phyloP scores from a whole-genome alignment of 2,888 invertebrate species.

The Tortricodes alternella region DNA sequence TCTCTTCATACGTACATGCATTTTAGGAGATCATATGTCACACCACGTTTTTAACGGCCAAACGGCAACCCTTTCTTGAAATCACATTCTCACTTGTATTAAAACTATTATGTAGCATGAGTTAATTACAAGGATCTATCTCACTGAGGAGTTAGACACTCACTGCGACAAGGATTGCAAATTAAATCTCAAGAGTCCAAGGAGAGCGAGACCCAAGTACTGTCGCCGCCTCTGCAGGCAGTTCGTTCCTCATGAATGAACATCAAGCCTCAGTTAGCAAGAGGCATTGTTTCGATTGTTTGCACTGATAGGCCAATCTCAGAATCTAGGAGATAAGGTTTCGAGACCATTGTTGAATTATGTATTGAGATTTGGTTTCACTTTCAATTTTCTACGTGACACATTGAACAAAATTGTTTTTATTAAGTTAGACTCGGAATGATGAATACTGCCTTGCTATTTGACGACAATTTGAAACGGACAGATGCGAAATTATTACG shows the following conservation, averaged over 20 bases:
- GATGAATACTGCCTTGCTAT: too few species aligned
- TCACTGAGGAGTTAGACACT: conserved; percentile 34
- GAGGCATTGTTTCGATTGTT: conserved; percentile 54
- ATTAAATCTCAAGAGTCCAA: conserved; percentile 55
- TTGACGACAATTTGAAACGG: neutral
- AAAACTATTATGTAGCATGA: neutral
- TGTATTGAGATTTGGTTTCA: conserved; percentile 13
- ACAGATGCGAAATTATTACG: neutral
- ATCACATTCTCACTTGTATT: conserved; percentile 11
- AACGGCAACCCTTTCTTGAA: neutral
- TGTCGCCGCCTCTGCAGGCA: conserved; percentile 48
- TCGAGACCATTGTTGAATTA: conserved; percentile 16
- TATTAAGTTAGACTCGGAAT: too few species aligned
- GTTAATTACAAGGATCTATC: conserved; percentile 15
- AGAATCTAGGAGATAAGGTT: conserved; percentile 24
- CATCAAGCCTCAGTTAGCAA: conserved; percentile 41
- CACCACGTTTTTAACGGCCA: neutral
- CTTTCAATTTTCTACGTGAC: conserved; percentile 22
- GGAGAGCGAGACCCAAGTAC: conserved; percentile 54
- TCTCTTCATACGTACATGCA: conserved; percentile 25
- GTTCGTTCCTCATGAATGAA: conserved; percentile 64
- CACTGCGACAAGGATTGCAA: conserved; percentile 46
- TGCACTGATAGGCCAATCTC: conserved; percentile 24
- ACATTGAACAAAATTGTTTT: neutral
- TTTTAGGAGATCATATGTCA: conserved; percentile 6